Evolutionary conservation across 30 jellyfish, hydroid and myxozoan species (phyloP), one percentile per base, ranked within the genome.

Genomic region (Nemopilema nomurai): DNA sequence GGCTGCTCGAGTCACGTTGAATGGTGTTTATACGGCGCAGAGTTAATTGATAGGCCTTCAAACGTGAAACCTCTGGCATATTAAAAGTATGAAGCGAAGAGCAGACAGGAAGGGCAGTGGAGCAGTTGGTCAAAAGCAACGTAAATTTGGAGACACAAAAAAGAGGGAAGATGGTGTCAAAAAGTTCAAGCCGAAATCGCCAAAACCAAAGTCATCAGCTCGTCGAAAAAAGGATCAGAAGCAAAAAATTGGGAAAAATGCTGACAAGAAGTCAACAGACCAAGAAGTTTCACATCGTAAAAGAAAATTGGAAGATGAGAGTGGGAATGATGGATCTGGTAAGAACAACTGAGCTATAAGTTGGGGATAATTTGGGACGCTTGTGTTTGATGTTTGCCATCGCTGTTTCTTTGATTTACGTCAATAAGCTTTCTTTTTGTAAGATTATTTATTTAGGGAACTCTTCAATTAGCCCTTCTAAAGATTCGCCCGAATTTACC

Each of bases 181-280:
- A 50, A 82, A 82, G 26, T 74, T 74, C 76, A 74, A 82, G 26
- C 84, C 83, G 49, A 82, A 69, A 24, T 82, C 91, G 21, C 71
- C 82, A 9, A 67, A 28, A 21, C 79, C 77, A 51, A 67, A 67
- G 50, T 73, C 77, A 18, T 25, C 71, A 8, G 30, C 49, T 28
- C 6, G 22, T 27, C 22, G 33, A 21, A 67, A 71, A 23, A 74
- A 74, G 31, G 68, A 66, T 28, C 66, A 51, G 16, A 72, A 31
- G 73, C 23, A 49, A 19, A 31, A 16, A 52, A 62, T 84, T 62
- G 86, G 79, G 30, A 71, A 66, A 68, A 71, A 41, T 57, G 26
- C 77, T 24, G 28, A 16, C 22, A 77, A 80, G 74, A 80, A 67
- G 29, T 18, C 9, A 73, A 4, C 77, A 18, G 33, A 18, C 28